Evolutionary conservation across 2,888 invertebrate species (phyloP), one percentile per base, ranked within the genome.

Genomic region (Drymonia ruficornis): DNA sequence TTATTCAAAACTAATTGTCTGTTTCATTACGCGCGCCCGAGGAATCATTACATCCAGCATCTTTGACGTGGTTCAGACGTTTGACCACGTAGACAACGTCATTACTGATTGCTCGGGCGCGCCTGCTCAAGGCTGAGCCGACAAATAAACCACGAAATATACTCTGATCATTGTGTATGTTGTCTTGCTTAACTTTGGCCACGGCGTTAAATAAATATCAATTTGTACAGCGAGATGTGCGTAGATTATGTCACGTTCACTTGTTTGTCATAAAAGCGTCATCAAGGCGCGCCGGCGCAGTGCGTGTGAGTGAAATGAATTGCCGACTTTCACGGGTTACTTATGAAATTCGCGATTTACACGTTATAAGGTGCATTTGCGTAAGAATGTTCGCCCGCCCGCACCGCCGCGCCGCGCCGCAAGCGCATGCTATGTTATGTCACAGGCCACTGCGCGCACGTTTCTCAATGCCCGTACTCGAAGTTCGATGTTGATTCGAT

Each of bases 291-390:
- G 43, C 18, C 31, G 50, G 53, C 50, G 38, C 61, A 57, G 67
- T 70, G 71, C 79, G 76, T 76, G 79, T 72, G 72, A 78, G 81
- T 78, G 76, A 84, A 87, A 83, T 84, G 81, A 86, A 83, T 86
- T 76, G 83, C 68, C 69, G 72, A 84, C 89, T 89, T 89, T 90
- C 88, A 85, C 87, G 76, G 80, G 79, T 82, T 84, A 84, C 84
- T 88, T 88, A 85, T 87, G 89, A 89, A 89, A 87, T 88, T 86
- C 78, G 80, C 84, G 81, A 86, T 86, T 86, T 84, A 83, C 80
- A 78, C 80, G 80, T 84, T 83, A 82, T 81, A 73, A 70, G 68
- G 62, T 56, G 60, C 63, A 59, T 71, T 78, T 74, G 74, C 72
- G 76, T 76, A 75, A 76, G 65, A 59, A 63, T 52, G 54, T 8